Evolutionary conservation across 2,113 vertebrate species (phyloP).

Genomic region (Sceloporus tristichus): DNA sequence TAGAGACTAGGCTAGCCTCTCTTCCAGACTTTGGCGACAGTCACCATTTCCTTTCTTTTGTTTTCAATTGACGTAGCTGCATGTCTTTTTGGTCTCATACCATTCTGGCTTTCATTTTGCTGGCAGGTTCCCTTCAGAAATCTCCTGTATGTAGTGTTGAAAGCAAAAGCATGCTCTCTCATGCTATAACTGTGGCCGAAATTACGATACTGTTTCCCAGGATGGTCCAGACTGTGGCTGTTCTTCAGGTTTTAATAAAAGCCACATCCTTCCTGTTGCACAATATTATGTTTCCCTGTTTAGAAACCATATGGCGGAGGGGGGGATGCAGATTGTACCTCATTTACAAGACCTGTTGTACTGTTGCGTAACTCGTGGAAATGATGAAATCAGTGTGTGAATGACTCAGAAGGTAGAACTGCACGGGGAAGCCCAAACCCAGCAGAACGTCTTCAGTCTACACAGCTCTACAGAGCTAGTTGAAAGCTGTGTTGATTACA

Average conservation of each 20-base stretch:
- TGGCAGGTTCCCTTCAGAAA: not conserved
- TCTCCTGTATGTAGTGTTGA: not conserved
- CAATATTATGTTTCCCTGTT: not conserved
- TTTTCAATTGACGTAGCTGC: not conserved
- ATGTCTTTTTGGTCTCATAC: not conserved
- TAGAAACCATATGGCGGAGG: not conserved
- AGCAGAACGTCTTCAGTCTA: not conserved
- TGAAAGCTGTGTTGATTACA: not conserved
- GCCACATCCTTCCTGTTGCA: not conserved
- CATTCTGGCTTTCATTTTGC: not conserved
- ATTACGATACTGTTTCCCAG: not conserved
- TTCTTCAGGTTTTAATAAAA: not conserved
- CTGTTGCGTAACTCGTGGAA: not conserved
- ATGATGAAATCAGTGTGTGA: not conserved
- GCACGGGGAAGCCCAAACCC: not conserved
- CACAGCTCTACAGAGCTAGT: not conserved
- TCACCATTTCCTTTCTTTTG: not conserved
- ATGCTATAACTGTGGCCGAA: not conserved
- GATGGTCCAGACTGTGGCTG: not conserved
- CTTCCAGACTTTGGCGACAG: not conserved
- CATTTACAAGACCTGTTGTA: not conserved
- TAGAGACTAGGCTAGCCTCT: too few relatives aligned
- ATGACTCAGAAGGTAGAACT: too few relatives aligned
- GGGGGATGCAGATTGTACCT: too few relatives aligned
- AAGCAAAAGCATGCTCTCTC: not conserved